A percentile compares a stretch with the other conserved stretches of the same genome.
phyloP scores from a whole-genome alignment of 2,888 invertebrate species.

The Plagodis pulveraria region DNA sequence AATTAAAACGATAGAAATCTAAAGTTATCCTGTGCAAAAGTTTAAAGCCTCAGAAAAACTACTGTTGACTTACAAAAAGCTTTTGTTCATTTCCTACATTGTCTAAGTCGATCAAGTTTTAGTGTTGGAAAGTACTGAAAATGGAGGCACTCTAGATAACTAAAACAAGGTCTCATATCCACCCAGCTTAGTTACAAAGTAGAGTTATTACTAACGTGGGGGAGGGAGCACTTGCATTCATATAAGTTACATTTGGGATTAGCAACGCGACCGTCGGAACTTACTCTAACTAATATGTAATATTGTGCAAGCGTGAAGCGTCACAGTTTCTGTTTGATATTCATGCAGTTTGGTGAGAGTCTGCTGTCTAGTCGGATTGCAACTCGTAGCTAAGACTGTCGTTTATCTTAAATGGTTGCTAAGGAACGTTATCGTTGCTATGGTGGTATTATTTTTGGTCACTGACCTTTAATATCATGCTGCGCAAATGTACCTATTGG shows the following conservation, averaged over 20 bases:
- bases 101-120: no score
- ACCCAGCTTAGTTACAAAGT: constrained; percentile 16
- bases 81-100: no score
- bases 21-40: no score
- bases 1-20: no score
- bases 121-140: no score
- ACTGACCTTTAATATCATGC: no score
- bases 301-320: constrained; percentile 51
- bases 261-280: constrained; percentile 43
- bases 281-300: constrained; percentile 39
- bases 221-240: constrained; percentile 42
- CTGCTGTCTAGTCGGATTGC: constrained; percentile 16
- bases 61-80: not conserved
- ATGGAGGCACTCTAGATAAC: not conserved
- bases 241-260: constrained; percentile 49
- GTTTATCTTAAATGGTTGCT: not conserved
- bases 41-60: not conserved
- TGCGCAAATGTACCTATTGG: no score
- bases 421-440: no score
- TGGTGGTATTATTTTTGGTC: no score
- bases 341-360: constrained; percentile 48
- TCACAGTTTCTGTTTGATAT: constrained; percentile 41
- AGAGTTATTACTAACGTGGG: constrained; percentile 31
- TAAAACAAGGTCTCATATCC: constrained; percentile 18
- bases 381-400: not conserved